Evolutionary conservation across 2,797 vertebrate species (phyloP).

Genomic region (Heterohyrax brucei): DNA sequence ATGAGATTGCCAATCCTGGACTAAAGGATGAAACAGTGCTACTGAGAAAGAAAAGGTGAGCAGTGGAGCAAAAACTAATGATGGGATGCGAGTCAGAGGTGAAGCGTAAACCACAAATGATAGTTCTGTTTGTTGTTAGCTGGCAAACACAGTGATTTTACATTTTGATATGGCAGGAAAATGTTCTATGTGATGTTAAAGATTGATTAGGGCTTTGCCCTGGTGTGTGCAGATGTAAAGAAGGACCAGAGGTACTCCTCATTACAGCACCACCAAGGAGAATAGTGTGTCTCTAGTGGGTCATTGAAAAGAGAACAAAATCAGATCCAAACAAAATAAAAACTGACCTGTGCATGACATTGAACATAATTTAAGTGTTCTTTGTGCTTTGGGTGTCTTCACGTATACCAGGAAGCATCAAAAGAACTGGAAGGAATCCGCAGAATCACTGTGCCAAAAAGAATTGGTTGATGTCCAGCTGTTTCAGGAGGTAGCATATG

Average conservation of each 20-base stretch:
- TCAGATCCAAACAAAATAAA: not conserved
- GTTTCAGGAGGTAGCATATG: too few relatives aligned
- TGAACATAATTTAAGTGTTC: not conserved
- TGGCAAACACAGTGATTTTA: not conserved
- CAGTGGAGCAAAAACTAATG: too few relatives aligned
- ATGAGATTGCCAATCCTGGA: too few relatives aligned
- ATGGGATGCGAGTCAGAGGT: accelerated
- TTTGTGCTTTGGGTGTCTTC: not conserved
- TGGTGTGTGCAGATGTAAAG: not conserved
- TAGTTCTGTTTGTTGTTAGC: not conserved
- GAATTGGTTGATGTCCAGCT: too few relatives aligned
- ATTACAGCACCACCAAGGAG: not conserved
- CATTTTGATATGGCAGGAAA: not conserved
- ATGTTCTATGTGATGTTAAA: not conserved
- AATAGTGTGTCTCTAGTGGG: not conserved
- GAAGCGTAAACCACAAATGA: not conserved
- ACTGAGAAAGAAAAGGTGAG: not conserved
- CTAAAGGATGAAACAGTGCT: not conserved
- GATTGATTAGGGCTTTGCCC: not conserved
- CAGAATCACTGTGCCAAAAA: too few relatives aligned
- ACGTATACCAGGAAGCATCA: not conserved
- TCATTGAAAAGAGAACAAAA: not conserved
- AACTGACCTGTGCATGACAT: not conserved
- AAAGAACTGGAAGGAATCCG: too few relatives aligned
- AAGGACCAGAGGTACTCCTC: not conserved